Evolutionary conservation across 2,888 invertebrate genomes (phyloP), one percentile per base, ranked within the genome.

Genomic region (Drosophila pseudotakahashii): DNA sequence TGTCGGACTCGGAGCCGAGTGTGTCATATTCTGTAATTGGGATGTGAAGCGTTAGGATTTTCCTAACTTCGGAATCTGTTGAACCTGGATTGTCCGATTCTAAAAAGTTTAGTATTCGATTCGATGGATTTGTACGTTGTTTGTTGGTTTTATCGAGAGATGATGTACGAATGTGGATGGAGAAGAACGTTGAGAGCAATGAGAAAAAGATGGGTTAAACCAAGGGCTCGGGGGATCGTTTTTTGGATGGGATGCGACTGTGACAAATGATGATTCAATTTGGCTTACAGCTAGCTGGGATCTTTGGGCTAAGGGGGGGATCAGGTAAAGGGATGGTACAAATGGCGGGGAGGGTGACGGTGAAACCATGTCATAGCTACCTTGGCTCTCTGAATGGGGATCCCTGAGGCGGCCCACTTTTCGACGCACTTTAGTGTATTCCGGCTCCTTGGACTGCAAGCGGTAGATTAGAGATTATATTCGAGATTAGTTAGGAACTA

Each of bases 81-180:
- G 97, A 97, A 93, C 97, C 97, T 95, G 97, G 95, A 95, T 97
- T 97, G 95, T 97, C 97, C 93, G 96, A 96, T 94, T 97, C 96
- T 96, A 95, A 91, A 92, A 92, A 91, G 92, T 92, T 92, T 91
- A 91, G 91, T 91, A 91, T 26, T 26, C 91, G 91, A 91, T 91
- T 90, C 91, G 91, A 91, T 91, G 90, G 91, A 89, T 84, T 80
- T 77, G 77, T 83, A 71, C 70, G 70, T 71, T 72, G 70, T 74
- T 79, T 76, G 77, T 76, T 76, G 79, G 73, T 85, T 58, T 75
- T 71, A 69, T 76, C 81, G 82, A 78, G 82, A 78, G 71, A 82
- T 89, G 85, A 80, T 75, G 76, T 79, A 75, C 69, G 61, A 75
- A 84, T 81, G 79, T 78, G 84, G 73, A 84, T 88, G 82, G 78